Evolutionary conservation across 2,888 invertebrate species (phyloP).

Genomic region (Dynastes tityus): DNA sequence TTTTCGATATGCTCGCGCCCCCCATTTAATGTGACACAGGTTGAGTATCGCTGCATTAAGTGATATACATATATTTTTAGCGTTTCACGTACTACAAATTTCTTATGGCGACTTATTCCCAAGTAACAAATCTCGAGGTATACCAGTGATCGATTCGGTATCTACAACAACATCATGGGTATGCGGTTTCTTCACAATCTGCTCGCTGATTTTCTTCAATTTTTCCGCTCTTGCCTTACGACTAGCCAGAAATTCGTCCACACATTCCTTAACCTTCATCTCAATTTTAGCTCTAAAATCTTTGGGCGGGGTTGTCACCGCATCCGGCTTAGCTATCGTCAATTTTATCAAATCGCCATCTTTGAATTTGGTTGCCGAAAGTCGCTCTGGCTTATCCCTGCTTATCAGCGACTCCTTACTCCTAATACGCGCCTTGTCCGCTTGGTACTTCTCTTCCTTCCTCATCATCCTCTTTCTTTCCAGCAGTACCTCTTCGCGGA

Average conservation of each 20-base stretch:
- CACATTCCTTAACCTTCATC: conserved; percentile 28
- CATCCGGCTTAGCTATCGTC: too few species aligned
- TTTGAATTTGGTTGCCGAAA: not conserved
- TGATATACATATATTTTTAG: too few species aligned
- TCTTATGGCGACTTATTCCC: not conserved
- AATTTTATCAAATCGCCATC: not conserved
- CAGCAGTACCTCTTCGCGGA: conserved; percentile 14
- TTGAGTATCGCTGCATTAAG: too few species aligned
- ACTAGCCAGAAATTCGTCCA: conserved; percentile 18
- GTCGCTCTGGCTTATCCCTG: not conserved
- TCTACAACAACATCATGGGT: conserved; percentile 34
- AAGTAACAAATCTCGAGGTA: conserved; percentile 39
- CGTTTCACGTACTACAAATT: too few species aligned
- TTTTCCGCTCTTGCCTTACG: not conserved
- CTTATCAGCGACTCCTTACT: not conserved
- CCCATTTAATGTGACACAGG: too few species aligned
- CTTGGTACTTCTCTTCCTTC: conserved; percentile 6
- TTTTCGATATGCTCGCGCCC: too few species aligned
- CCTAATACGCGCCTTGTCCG: not conserved
- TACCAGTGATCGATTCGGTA: conserved; percentile 45
- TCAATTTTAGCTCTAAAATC: not conserved
- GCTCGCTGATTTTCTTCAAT: too few species aligned
- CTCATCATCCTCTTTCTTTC: not conserved
- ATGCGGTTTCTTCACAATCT: conserved; percentile 2
- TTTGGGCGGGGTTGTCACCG: not conserved